A percentile compares a stretch with the other conserved stretches of the same genome.
Evolutionary conservation across 2,888 invertebrate species (phyloP).

Genomic region (Trisateles emortualis): DNA sequence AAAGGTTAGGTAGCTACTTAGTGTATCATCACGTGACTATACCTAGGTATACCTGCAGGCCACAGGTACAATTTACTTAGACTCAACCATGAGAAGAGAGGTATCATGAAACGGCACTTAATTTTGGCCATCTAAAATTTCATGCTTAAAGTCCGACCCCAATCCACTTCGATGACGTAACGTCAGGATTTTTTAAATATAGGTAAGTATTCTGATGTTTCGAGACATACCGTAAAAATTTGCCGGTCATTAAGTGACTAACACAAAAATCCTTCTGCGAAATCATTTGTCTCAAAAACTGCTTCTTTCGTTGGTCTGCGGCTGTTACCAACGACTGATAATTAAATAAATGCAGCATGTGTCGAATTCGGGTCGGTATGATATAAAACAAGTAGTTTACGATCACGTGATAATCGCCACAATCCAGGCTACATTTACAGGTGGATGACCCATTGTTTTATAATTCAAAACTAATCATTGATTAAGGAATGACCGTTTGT

Average conservation of each 20-base stretch:
- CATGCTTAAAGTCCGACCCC: slow-evolving; percentile 13
- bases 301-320: slow-evolving; percentile 18
- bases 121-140: not conserved
- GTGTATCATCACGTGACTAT: too few species aligned
- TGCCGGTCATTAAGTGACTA: slow-evolving; percentile 43
- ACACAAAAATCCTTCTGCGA: slow-evolving; percentile 47
- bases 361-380: slow-evolving; percentile 53
- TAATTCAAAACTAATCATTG: slow-evolving; percentile 24
- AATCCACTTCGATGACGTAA: slow-evolving; percentile 25
- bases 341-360: slow-evolving; percentile 59
- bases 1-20: too few species aligned
- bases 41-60: too few species aligned
- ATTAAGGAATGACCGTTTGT: too few species aligned
- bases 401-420: slow-evolving; percentile 37
- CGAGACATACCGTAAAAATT: slow-evolving; percentile 18
- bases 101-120: not conserved
- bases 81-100: not conserved
- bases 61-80: not conserved
- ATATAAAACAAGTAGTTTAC: slow-evolving; percentile 66
- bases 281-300: slow-evolving; percentile 40
- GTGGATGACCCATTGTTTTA: slow-evolving; percentile 41
- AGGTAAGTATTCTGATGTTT: slow-evolving; percentile 16
- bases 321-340: slow-evolving; percentile 47
- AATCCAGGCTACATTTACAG: slow-evolving; percentile 28
- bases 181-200: slow-evolving; percentile 21